These are phyloP conservation scores for Tinamus guttatus DNA, from an alignment of 2,113 vertebrate genomes.

Conservation along the genomic window DNA sequence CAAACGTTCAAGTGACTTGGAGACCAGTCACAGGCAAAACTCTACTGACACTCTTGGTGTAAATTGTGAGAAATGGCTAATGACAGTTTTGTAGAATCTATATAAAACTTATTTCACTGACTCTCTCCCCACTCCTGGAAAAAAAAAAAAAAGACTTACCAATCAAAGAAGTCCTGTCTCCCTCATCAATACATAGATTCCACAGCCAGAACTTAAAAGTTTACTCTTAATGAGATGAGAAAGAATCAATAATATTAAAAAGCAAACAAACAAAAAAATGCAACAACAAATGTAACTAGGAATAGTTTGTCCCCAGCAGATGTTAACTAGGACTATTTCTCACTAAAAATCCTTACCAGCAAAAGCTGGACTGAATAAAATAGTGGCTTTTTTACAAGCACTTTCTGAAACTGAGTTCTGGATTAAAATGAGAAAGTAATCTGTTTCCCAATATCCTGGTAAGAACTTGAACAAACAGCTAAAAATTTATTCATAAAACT, in stretches of 20 bases:
- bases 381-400: neutral
- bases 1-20: neutral
- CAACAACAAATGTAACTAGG: too few species aligned
- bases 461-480: neutral
- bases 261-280: too few species aligned
- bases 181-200: neutral
- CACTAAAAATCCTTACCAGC: neutral
- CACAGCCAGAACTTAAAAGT: neutral
- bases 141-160: neutral
- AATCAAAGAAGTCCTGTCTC: neutral
- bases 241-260: neutral
- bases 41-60: neutral
- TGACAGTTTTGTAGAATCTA: neutral
- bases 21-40: neutral
- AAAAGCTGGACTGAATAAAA: neutral
- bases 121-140: neutral
- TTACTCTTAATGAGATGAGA: neutral
- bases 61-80: neutral
- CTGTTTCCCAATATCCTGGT: neutral
- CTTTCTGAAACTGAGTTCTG: neutral
- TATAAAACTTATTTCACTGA: neutral
- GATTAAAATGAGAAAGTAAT: neutral
- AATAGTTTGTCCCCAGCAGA: neutral
- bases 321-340: neutral
- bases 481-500: neutral